Base-by-base conservation (phyloP, 2,797 vertebrate genomes). In the Adelosebastes latens region DNA sequence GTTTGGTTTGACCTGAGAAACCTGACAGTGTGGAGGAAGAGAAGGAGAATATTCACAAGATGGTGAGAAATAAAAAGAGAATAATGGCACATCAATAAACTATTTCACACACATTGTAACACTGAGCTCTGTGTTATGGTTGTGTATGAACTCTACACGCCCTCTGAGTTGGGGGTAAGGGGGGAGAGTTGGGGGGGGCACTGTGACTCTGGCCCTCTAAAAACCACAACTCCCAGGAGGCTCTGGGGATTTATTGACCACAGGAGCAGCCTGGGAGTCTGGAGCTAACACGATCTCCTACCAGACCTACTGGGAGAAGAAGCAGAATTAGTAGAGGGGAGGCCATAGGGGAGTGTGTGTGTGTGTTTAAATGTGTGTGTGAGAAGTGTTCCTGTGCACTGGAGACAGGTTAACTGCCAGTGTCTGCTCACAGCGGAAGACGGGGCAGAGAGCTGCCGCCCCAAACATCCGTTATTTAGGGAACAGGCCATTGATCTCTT, bases 391-490 rank as follows among this genome's bases (percentile, higher is more conserved):
- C 73, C 64, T 75, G 84, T 72, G 79, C 61, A 55, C 80, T 87
- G 91, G 87, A 94, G 92, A 94, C 92, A 89, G 92, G 93, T 94
- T 94, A 94, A 94, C 90, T 90, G 87, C 89, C 77, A 76, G 88
- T 88, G 87, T 93, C 93, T 92, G 83, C 82, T 81, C 75, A 76
- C 84, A 88, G 71, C 66, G 71, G 91, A 94, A 92, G 85, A 79
- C 61, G 2, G 76, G 83, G 82, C 84, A 87, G 77, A 80, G 85
- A 80, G 84, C 88, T 89, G 83, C 89, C 72, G 77, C 86, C 86
- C 89, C 79, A 92, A 93, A 95, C 93, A 94, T 93, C 89, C 83
- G 89, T 94, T 95, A 93, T 93, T 94, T 86, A 92, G 88, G 84
- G 86, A 92, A 64, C 79, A 86, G 16, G 89, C 72, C 88, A 95